phyloP scores from a whole-genome alignment of 2,113 vertebrate species.

The Mugil cephalus region DNA sequence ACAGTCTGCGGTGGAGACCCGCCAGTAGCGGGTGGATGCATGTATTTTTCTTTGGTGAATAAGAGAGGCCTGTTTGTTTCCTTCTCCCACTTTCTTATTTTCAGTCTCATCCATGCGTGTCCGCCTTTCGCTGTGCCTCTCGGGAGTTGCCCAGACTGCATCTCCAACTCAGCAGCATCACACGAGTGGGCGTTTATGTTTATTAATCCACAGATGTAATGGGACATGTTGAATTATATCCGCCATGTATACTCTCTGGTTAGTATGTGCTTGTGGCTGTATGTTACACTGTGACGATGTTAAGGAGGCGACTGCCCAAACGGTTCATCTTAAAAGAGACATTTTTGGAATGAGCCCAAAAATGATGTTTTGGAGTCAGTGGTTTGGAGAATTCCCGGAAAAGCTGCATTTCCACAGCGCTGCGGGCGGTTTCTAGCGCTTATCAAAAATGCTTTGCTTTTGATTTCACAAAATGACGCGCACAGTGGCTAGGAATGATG shows the following conservation, averaged over 20 bases:
- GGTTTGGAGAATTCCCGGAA: no score
- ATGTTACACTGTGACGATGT: no score
- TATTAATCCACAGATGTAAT: conserved; percentile 41
- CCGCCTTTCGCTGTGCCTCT: conserved; percentile 5
- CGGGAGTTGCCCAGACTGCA: background rate
- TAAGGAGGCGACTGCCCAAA: no score
- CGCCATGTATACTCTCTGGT: no score
- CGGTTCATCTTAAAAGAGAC: no score
- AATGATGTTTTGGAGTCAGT: no score
- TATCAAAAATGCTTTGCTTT: no score
- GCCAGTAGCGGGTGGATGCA: conserved; percentile 16
- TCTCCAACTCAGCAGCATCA: conserved; percentile 6
- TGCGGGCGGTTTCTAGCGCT: no score
- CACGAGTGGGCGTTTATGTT: conserved; percentile 15
- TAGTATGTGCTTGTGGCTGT: background rate
- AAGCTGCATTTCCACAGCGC: no score
- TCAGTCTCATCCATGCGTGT: conserved; percentile 18
- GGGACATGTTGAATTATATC: conserved; percentile 7
- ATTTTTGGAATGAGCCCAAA: no score
- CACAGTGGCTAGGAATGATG: no score
- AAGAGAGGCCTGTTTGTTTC: conserved; percentile 42
- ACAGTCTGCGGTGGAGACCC: conserved; percentile 34
- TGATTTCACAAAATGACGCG: no score
- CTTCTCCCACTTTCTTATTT: conserved; percentile 49
- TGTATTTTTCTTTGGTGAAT: conserved; percentile 41